These are phyloP conservation scores for Atrichornis clamosus DNA, from an alignment of 2,113 vertebrate genomes.

Conservation along the genomic window DNA sequence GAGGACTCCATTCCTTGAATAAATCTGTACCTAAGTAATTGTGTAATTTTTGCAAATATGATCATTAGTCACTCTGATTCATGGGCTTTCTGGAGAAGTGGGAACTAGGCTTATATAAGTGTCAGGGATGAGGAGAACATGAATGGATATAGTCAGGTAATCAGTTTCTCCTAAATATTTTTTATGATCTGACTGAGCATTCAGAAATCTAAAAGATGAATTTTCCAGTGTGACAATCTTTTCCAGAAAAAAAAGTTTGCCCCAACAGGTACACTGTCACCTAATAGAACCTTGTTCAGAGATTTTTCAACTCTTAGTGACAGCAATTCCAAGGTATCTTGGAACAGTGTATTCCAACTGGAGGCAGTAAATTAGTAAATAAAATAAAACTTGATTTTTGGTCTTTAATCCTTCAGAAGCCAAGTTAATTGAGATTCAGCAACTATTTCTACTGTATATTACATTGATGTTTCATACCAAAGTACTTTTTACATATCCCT, in stretches of 20 bases:
- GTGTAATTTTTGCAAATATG: background rate
- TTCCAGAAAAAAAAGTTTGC: background rate
- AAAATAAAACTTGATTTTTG: background rate
- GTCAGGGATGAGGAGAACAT: background rate
- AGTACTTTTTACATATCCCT: background rate
- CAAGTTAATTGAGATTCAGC: background rate
- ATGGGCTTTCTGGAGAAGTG: background rate
- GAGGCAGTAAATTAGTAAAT: background rate
- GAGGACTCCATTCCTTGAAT: background rate
- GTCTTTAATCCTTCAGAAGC: background rate
- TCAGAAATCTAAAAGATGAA: background rate
- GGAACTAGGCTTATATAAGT: background rate
- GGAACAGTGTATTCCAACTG: background rate
- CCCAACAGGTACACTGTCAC: background rate
- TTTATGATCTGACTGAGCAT: background rate
- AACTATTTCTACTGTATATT: background rate
- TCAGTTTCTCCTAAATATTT: background rate
- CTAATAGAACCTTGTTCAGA: background rate
- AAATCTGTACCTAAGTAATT: background rate
- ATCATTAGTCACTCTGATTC: conserved; percentile 15
- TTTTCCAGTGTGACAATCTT: background rate
- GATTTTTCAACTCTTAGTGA: background rate
- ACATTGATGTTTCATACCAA: background rate
- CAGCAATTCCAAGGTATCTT: background rate
- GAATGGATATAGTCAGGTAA: conserved; percentile 12